These are phyloP conservation scores for Rhea americana DNA, from an alignment of 2,113 vertebrate species.

Conservation along the genomic window DNA sequence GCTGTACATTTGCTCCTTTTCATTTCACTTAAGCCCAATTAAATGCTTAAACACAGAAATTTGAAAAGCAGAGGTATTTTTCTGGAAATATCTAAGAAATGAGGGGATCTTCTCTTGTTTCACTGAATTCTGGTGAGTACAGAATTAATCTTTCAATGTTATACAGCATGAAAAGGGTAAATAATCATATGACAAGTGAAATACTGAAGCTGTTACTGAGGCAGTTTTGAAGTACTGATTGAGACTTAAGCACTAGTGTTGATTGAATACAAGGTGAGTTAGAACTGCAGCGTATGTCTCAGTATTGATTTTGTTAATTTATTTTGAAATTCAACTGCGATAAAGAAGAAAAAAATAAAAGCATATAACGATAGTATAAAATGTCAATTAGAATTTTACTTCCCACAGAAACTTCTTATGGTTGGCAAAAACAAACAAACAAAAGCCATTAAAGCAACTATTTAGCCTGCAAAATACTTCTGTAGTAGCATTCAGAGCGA, in stretches of 20 bases:
- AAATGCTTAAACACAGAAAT: not conserved
- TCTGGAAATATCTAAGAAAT: not conserved
- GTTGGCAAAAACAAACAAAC: not conserved
- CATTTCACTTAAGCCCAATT: not conserved
- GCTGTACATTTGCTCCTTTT: not conserved
- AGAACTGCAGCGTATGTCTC: not conserved
- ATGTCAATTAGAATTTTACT: not conserved
- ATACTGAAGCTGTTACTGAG: not conserved
- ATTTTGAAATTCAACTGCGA: not conserved
- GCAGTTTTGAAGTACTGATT: not conserved
- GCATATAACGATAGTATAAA: not conserved
- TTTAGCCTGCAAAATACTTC: not conserved
- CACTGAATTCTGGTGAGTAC: not conserved
- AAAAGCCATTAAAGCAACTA: not conserved
- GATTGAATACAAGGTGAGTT: not conserved
- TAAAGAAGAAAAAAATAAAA: not conserved
- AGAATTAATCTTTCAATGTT: not conserved
- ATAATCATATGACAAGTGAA: not conserved
- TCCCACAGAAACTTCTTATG: not conserved
- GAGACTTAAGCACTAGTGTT: not conserved
- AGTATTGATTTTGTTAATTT: not conserved
- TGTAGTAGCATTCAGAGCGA: accelerated
- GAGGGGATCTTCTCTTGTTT: not conserved
- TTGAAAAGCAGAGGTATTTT: not conserved
- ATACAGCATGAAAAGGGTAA: not conserved